Base-by-base conservation (phyloP, 2,888 invertebrate species). In the Bellardia bayeri region DNA sequence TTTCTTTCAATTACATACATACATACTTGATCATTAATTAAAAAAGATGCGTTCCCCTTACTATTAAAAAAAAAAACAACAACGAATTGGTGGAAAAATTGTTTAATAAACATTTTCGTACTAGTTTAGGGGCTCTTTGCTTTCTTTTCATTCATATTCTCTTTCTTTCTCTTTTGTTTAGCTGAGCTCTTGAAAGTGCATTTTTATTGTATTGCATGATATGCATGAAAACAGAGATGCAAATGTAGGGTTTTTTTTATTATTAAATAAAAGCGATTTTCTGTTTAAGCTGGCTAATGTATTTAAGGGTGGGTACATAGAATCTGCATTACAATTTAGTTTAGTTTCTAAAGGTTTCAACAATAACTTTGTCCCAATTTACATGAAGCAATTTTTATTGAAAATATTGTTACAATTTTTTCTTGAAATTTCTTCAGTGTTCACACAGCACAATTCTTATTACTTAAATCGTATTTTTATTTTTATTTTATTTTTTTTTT, bases 51-150 rank as follows among this genome's bases (percentile, higher is more conserved):
- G 56, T 42, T 37, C 23, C 14, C 33, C 30, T 49, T n/a, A 37
- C 13, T 51, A n/a, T 14, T 9, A 63, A n/a, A 40, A 40, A n/a
- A 40, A 40, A n/a, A 72, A 16, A 64, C 23, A 23, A 23, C 23
- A 23, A 64, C 40, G 61, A 76, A 68, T 66, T 58, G 16, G 16
- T 14, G 30, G 51, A 40, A 51, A 63, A 71, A 8, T 37, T 64
- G 16, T 45, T 74, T n/a, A 42, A 42, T 45, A 45, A 68, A 68
- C 45, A 68, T 23, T 68, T 23, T 42, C 11, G n/a, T 2, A 14
- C 3, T 51, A 51, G 5, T 5, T 13, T 16, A 16, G n/a, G 14
- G 51, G 51, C 51, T 51, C n/a, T 51, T 51, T n/a, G 2, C 45
- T 45, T 11, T 45, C 9, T 45, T 45, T 45, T 45, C 45, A 45